A percentile compares a stretch with the other conserved stretches of the same genome.
Evolutionary conservation across 2,797 vertebrate species (phyloP).

Genomic region (Potorous gilbertii): DNA sequence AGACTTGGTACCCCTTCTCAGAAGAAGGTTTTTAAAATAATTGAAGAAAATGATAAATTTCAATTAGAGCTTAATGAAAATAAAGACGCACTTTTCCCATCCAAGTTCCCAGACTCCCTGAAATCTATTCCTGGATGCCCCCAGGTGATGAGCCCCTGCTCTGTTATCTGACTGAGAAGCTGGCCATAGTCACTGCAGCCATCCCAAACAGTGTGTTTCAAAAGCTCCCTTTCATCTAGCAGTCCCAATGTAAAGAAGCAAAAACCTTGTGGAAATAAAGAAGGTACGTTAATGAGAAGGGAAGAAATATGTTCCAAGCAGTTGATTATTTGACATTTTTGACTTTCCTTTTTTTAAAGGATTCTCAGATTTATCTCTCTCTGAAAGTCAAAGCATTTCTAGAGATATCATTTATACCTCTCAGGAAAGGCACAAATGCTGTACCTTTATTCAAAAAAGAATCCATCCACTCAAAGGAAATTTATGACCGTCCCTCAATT

Average conservation of each 20-base stretch:
- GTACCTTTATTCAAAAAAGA: constrained; percentile 42
- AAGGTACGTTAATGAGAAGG: constrained; percentile 1
- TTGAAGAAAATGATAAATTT: not conserved
- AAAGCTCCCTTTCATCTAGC: not conserved
- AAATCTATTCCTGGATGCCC: not conserved
- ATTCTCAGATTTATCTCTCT: not conserved
- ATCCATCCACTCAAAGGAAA: constrained; percentile 11
- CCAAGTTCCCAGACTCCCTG: not conserved
- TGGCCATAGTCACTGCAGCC: not conserved
- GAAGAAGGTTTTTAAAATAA: not conserved
- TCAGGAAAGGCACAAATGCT: not conserved
- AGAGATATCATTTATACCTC: constrained; percentile 27
- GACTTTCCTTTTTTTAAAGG: not conserved
- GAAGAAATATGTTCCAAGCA: not conserved
- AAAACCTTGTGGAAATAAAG: not conserved
- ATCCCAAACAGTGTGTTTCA: not conserved
- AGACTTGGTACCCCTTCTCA: not conserved
- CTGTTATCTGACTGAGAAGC: not conserved
- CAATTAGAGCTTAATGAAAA: not conserved
- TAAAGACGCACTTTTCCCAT: not conserved
- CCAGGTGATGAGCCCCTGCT: not conserved
- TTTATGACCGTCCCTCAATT: not conserved
- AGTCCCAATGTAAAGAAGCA: not conserved
- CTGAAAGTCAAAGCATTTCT: constrained; percentile 1
- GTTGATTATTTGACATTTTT: constrained; percentile 1